Evolutionary conservation across 2,113 vertebrate species (phyloP).

Genomic region (Amazona vittata): DNA sequence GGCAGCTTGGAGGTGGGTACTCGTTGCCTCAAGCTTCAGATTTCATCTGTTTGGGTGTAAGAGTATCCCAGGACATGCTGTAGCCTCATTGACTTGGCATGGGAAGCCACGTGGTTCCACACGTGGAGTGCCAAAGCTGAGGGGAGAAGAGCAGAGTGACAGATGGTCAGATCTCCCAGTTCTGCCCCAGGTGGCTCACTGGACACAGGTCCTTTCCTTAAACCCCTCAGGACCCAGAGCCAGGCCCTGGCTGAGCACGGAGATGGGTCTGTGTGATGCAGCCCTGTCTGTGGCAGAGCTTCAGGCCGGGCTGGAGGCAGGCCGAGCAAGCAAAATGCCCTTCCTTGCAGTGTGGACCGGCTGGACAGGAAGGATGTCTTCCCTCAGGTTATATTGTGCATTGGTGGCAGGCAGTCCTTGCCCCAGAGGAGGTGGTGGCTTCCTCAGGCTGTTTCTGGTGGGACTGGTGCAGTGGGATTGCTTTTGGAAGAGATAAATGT

Average conservation of each 20-base stretch:
- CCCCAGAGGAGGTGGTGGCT: background rate
- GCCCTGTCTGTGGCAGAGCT: background rate
- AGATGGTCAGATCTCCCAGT: background rate
- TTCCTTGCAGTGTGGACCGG: background rate
- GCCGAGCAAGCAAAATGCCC: background rate
- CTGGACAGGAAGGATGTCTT: background rate
- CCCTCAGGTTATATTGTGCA: fast-evolving
- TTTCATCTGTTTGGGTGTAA: background rate
- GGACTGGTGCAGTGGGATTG: background rate
- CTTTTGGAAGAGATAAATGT: background rate
- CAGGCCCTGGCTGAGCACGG: background rate
- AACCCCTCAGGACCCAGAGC: background rate
- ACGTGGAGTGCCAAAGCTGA: background rate
- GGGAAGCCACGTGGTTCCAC: background rate
- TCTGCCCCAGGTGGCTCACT: background rate
- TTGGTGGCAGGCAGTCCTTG: background rate
- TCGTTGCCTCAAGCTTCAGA: background rate
- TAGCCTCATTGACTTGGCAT: background rate
- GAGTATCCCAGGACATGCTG: background rate
- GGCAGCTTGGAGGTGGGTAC: background rate
- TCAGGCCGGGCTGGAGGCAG: background rate
- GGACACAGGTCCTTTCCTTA: fast-evolving
- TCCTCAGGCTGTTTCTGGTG: background rate
- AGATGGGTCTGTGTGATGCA: fast-evolving
- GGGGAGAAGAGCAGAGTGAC: background rate